Conservation (phyloP, 2,888 invertebrate species). For the Meliscaeva auricollis region DNA sequence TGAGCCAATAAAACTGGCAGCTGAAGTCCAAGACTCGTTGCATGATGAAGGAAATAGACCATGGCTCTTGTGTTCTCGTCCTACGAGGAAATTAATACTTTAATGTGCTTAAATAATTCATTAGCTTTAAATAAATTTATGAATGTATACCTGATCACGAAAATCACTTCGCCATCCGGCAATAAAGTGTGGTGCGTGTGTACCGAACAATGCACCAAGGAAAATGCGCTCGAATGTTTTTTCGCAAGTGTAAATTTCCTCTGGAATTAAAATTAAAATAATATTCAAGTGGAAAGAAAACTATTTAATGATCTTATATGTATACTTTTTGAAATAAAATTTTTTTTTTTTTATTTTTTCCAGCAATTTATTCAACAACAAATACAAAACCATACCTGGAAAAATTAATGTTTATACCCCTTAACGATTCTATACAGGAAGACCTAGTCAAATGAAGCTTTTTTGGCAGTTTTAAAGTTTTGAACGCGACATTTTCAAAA, state of each 20-base stretch:
- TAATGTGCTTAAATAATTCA: slow-evolving; percentile 18
- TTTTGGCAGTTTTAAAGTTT: too few relatives aligned
- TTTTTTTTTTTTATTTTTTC: too few relatives aligned
- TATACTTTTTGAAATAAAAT: too few relatives aligned
- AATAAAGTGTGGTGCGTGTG: slow-evolving; percentile 91
- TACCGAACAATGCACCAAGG: slow-evolving; percentile 92
- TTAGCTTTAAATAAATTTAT: neutral
- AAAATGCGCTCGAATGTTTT: slow-evolving; percentile 88
- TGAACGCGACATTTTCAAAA: too few relatives aligned
- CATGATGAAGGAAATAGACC: slow-evolving; percentile 91
- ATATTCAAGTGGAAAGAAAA: neutral
- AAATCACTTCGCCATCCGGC: slow-evolving; percentile 96
- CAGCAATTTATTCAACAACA: too few relatives aligned
- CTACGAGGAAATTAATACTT: slow-evolving; percentile 78
- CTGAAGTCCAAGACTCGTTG: slow-evolving; percentile 87
- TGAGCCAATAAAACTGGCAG: slow-evolving; percentile 84
- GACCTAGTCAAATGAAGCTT: too few relatives aligned
- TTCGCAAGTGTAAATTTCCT: slow-evolving; percentile 87
- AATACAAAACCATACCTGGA: too few relatives aligned
- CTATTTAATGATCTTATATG: too few relatives aligned
- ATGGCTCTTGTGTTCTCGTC: slow-evolving; percentile 92
- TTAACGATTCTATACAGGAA: too few relatives aligned
- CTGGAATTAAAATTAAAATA: slow-evolving; percentile 75
- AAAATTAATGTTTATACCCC: too few relatives aligned
- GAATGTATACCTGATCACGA: slow-evolving; percentile 85